Evolutionary conservation across 2,888 invertebrate genomes (phyloP).

Genomic region (Nephrotoma guestfalica): DNA sequence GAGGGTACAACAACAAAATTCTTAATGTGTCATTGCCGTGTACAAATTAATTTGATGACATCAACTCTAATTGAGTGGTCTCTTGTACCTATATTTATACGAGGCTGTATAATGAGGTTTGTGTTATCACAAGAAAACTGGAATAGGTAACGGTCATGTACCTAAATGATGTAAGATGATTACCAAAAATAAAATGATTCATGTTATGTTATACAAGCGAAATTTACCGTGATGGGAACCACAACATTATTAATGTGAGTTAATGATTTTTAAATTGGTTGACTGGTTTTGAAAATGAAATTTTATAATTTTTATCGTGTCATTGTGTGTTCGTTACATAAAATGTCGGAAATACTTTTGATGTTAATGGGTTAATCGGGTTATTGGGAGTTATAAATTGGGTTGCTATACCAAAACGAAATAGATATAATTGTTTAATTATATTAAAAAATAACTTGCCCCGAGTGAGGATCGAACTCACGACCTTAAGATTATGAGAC

Average conservation of each 20-base stretch:
- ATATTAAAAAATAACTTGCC: not conserved
- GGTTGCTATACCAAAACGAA: not conserved
- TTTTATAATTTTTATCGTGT: not conserved
- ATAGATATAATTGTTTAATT: not conserved
- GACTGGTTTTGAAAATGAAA: not conserved
- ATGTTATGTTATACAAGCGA: not conserved
- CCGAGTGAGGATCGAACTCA: conserved; percentile 6
- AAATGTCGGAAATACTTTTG: not conserved
- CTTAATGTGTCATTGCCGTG: not conserved
- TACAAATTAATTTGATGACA: not conserved
- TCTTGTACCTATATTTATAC: not conserved
- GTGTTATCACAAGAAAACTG: not conserved
- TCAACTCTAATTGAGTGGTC: not conserved
- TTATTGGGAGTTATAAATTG: not conserved
- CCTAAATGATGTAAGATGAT: not conserved
- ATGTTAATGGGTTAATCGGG: not conserved
- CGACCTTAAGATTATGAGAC: conserved; percentile 6
- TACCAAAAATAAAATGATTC: not conserved
- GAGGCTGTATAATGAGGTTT: not conserved
- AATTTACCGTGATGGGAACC: not conserved
- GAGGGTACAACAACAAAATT: not conserved
- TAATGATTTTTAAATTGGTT: not conserved
- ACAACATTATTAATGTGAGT: not conserved
- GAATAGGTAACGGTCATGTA: not conserved
- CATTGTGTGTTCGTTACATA: not conserved